Conservation (phyloP, 2,797 vertebrate species). For the Chromobotia macracanthus region DNA sequence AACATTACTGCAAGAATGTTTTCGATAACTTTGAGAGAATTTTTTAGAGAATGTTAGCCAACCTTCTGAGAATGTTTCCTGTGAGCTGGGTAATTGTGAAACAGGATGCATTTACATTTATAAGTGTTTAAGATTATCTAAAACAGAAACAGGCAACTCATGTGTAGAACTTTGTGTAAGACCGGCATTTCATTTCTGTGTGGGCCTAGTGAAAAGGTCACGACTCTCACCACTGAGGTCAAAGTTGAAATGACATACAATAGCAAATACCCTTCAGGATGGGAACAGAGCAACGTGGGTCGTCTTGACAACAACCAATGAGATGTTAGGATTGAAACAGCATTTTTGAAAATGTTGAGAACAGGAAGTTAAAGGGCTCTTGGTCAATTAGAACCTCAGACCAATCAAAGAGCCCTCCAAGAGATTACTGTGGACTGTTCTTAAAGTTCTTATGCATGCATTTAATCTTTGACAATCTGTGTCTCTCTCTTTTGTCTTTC, state of each 20-base stretch:
- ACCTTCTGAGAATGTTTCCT: too few species aligned
- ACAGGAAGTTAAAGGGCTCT: conserved; percentile 9
- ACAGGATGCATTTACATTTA: background rate
- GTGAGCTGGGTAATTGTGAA: background rate
- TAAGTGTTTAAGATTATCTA: conserved; percentile 48
- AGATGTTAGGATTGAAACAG: conserved; percentile 55
- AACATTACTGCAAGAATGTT: too few species aligned
- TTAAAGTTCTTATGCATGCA: background rate
- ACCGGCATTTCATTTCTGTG: conserved; percentile 58
- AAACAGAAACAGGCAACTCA: background rate
- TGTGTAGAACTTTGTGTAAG: background rate
- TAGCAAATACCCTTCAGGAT: conserved; percentile 61
- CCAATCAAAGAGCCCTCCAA: too few species aligned
- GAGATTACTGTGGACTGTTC: too few species aligned
- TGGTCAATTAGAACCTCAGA: background rate
- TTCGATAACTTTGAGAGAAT: too few species aligned
- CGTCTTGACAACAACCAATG: conserved; percentile 62
- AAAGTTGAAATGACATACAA: conserved; percentile 72
- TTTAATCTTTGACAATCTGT: background rate
- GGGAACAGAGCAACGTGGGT: conserved; percentile 65
- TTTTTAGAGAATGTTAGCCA: too few species aligned
- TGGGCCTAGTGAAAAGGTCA: conserved; percentile 53
- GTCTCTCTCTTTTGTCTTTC: too few species aligned
- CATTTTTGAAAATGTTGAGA: conserved; percentile 34
- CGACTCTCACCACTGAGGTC: conserved; percentile 69